A percentile compares a stretch with the other conserved stretches of the same genome.
Conservation (phyloP, 2,888 invertebrate species). For the Aphodius granarius region DNA sequence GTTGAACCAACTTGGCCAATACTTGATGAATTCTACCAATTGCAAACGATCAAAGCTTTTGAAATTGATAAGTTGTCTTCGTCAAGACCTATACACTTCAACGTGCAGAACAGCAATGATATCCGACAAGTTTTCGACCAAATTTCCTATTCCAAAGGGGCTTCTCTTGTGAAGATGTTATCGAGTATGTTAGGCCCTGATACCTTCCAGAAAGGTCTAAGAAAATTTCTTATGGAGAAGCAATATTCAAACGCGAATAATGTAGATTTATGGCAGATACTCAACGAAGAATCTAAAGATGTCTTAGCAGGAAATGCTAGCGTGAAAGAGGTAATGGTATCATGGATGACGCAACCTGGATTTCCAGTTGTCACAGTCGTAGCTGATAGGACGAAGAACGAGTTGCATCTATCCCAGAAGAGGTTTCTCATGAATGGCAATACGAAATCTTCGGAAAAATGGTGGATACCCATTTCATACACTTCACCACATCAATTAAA, state of each 20-base stretch:
- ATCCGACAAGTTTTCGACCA: conserved; percentile 70
- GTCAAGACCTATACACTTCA: conserved; percentile 67
- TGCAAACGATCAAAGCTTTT: conserved; percentile 61
- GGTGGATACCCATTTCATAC: conserved; percentile 59
- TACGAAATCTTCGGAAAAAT: conserved; percentile 34
- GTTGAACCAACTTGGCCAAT: conserved; percentile 63
- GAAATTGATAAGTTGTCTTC: conserved; percentile 62
- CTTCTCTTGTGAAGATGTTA: conserved; percentile 74
- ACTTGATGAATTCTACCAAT: conserved; percentile 58
- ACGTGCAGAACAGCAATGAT: conserved; percentile 62
- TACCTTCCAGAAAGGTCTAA: conserved; percentile 59
- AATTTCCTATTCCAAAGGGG: conserved; percentile 75
- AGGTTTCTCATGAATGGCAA: conserved; percentile 41
- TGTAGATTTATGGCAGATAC: conserved; percentile 67
- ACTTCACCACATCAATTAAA: conserved; percentile 44
- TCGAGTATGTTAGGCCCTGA: conserved; percentile 67
- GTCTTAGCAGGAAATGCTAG: conserved; percentile 51
- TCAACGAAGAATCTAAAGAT: conserved; percentile 61
- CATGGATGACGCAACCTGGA: conserved; percentile 69
- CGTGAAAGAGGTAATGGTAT: conserved; percentile 65
- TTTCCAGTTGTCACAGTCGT: conserved; percentile 65
- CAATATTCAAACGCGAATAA: conserved; percentile 65
- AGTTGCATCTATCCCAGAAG: conserved; percentile 52
- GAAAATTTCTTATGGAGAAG: conserved; percentile 56
- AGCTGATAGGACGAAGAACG: conserved; percentile 51